Base-by-base conservation (phyloP, 2,797 vertebrate genomes). In the Salarias fasciatus region DNA sequence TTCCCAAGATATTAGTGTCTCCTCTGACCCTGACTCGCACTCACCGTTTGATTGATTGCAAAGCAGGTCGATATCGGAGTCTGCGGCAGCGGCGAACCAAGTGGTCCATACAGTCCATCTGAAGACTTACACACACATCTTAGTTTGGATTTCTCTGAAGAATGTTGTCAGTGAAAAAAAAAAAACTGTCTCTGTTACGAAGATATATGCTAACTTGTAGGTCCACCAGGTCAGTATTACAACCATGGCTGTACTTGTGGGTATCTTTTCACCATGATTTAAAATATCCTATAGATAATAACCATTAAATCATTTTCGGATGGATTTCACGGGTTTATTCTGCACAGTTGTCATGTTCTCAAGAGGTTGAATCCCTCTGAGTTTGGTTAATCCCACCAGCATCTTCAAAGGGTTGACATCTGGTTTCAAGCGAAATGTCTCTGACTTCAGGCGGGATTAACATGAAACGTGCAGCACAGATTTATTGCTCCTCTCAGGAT, bases 11-110 rank as follows among this genome's bases (percentile, higher is more conserved):
- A 80, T 85, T 55, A 50, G 57, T 60, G 71, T 84, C 68, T 82
- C 62, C 56, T 63, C 30, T 84, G 77, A 86, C 77, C 79, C 70
- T 73, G 81, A 65, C 49, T 42, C 66, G 33, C 47, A 18, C 64
- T 72, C 62, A 5, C 58, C 14, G 1, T 72, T 72, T 79, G 79
- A 89, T 63, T 81, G 83, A 80, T 75, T 55, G 43, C 48, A 59
- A 45, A 52, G 55, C 72, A 45, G 81, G 84, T 87, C 77, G 31
- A 89, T 86, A 66, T 62, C 51, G 40, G 47, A 74, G 77, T 78
- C 54, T 60, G 60, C 45, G 69, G 18, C 59, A 63, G 53, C 46
- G 69, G 53, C 44, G 10, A 41, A 38, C 42, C 44, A 38, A 67
- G 63, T 49, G 50, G 56, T 37, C 51, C 0, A 1, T 45, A 35